Evolutionary conservation across 2,888 invertebrate species (phyloP).

Genomic region (Antitype chi): DNA sequence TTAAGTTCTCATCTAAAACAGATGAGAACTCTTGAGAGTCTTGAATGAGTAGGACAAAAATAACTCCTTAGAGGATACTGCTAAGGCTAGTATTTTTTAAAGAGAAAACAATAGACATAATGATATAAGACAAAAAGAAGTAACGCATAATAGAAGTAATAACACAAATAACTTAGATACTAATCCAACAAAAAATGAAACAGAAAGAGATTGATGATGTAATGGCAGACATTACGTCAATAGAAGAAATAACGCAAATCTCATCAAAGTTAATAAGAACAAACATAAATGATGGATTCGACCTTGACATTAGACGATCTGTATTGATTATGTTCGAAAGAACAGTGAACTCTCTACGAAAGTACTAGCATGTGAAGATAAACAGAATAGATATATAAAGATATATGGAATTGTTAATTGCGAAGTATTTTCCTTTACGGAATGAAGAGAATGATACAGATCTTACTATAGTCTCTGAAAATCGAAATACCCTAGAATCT

Average conservation of each 20-base stretch:
- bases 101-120: neutral
- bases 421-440: neutral
- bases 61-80: no score
- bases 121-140: neutral
- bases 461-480: neutral
- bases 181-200: neutral
- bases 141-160: neutral
- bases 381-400: neutral
- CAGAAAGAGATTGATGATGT: conserved; percentile 3
- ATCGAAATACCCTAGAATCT: neutral
- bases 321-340: conserved; percentile 31
- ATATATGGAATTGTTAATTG: neutral
- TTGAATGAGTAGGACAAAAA: neutral
- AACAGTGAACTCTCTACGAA: neutral
- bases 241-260: conserved; percentile 22
- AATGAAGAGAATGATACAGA: neutral
- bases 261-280: conserved; percentile 30
- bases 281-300: conserved; percentile 29
- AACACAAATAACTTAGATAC: neutral
- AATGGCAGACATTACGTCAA: conserved; percentile 5
- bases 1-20: neutral
- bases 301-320: conserved; percentile 32
- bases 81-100: neutral
- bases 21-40: no score
- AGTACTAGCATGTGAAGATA: neutral